phyloP scores from a whole-genome alignment of 2,888 invertebrate species.

The Orthosia gracilis region DNA sequence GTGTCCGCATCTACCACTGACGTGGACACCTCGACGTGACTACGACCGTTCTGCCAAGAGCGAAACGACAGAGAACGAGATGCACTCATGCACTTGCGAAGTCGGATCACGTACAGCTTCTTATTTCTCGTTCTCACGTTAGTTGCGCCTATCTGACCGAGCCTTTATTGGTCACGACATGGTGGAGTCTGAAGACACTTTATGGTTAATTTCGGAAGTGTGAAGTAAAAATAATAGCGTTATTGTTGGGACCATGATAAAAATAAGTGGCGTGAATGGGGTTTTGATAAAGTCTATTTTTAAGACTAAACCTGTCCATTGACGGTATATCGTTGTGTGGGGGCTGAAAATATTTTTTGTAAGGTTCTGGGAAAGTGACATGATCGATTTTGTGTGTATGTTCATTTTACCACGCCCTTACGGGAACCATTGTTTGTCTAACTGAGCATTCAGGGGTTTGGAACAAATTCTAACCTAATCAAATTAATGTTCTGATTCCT shows the following conservation, averaged over 20 bases:
- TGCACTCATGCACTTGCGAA: not conserved
- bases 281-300: constrained; percentile 38
- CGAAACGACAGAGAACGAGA: too few relatives aligned
- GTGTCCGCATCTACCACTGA: too few relatives aligned
- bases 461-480: too few relatives aligned
- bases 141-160: constrained; percentile 3
- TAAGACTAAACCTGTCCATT: constrained; percentile 21
- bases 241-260: constrained; percentile 33
- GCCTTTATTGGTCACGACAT: constrained; percentile 20
- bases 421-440: not conserved
- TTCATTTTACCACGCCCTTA: not conserved
- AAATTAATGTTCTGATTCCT: too few relatives aligned
- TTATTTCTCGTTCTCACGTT: too few relatives aligned
- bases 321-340: constrained; percentile 3
- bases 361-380: not conserved
- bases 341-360: constrained; percentile 6
- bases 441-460: not conserved
- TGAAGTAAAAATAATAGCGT: constrained; percentile 29
- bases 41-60: too few relatives aligned
- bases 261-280: constrained; percentile 42
- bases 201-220: constrained; percentile 42
- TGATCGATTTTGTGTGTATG: not conserved
- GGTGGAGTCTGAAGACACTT: constrained; percentile 33
- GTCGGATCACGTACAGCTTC: not conserved
- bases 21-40: too few relatives aligned